These are phyloP conservation scores for Nymphalis polychloros DNA, from an alignment of 2,888 invertebrate species.

Conservation along the genomic window DNA sequence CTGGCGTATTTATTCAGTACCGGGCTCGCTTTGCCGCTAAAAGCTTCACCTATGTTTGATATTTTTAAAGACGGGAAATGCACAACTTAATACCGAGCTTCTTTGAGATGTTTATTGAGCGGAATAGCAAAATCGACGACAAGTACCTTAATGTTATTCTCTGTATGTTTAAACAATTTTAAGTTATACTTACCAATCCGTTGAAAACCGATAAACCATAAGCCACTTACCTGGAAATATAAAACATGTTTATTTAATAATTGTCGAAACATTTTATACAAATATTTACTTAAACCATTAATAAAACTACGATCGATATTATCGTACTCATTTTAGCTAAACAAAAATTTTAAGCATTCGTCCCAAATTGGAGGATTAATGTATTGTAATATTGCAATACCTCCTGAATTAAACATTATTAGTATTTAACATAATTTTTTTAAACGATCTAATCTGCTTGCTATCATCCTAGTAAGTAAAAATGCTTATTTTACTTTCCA, in stretches of 20 bases:
- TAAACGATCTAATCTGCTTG: too few relatives aligned
- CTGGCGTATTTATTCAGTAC: conserved; percentile 50
- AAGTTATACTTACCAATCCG: not conserved
- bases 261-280: conserved; percentile 8
- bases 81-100: conserved; percentile 29
- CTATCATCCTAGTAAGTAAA: too few relatives aligned
- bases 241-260: conserved; percentile 30
- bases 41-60: conserved; percentile 39
- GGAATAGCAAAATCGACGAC: conserved; percentile 4
- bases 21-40: conserved; percentile 36
- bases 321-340: too few relatives aligned
- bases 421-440: too few relatives aligned
- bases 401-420: too few relatives aligned
- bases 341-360: too few relatives aligned
- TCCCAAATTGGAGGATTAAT: too few relatives aligned
- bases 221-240: conserved; percentile 39
- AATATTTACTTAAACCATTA: too few relatives aligned
- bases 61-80: conserved; percentile 36
- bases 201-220: not conserved
- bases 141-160: not conserved
- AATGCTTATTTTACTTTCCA: too few relatives aligned
- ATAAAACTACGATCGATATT: too few relatives aligned
- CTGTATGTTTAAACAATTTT: not conserved
- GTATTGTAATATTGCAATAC: too few relatives aligned
- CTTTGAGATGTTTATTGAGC: conserved; percentile 25